Evolutionary conservation across 2,113 vertebrate species (phyloP), one percentile per base, ranked within the genome.

Genomic region (Pollachius pollachius): DNA sequence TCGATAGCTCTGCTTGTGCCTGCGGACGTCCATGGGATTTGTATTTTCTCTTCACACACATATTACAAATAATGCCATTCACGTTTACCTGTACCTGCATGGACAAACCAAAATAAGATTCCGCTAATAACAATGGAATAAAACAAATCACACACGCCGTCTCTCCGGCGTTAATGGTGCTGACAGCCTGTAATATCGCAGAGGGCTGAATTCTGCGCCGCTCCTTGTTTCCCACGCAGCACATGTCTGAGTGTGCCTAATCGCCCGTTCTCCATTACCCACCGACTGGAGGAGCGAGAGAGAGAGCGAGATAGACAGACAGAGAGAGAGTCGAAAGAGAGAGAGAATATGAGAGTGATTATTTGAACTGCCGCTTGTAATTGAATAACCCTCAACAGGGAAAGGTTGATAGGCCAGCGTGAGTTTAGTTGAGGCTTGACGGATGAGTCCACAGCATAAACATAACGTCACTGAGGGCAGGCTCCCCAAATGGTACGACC

Each of bases 301-400:
- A 71, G 75, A 71, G 61, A 71, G 58, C 4, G 64, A 2, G 68
- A 65, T 72, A 68, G 73, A n/a, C 62, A 2, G 68, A 64, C 74
- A 68, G 68, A 73, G 58, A 71, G 75, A 71, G 61, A 71, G 58
- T n/a, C 4, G 64, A 2, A 66, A 65, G 74, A 68, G 73, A n/a
- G 64, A 65, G 75, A 68, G 68, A 73, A 68, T 72, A 65, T 64
- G 73, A 88, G 79, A 84, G 75, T 70, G 79, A 83, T 87, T 89
- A 87, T 88, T 85, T 87, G 82, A 3, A 52, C 90, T 83, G 86
- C 78, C 77, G 78, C 69, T 85, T 80, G 64, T 86, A 87, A 89
- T 88, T 89, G 74, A 89, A 77, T 89, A 81, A 87, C 69, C 69
- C 76, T 77, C 78, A 65, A 81, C 64, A 59, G 80, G 80, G 82